Evolutionary conservation across 2,113 vertebrate genomes (phyloP).

Genomic region (Spea bombifrons): DNA sequence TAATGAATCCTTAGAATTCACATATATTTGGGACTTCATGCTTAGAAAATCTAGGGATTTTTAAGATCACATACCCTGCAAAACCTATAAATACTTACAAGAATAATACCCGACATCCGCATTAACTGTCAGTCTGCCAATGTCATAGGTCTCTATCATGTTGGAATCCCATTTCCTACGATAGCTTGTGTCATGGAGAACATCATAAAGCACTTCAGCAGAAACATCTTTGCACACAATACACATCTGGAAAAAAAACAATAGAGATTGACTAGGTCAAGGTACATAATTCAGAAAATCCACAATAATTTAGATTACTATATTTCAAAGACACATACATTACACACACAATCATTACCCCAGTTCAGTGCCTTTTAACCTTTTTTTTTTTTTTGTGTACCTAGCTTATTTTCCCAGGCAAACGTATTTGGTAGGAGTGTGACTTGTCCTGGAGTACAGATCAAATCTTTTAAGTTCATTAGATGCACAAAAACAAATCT

Average conservation of each 20-base stretch:
- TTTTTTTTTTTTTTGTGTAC: no score
- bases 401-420: no score
- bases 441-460: no score
- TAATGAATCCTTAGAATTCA: no score
- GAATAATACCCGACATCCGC: constrained; percentile 88
- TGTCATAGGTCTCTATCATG: constrained; percentile 88
- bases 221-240: constrained; percentile 81
- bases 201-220: constrained; percentile 79
- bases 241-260: constrained; percentile 67
- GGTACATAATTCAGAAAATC: background rate
- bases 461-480: no score
- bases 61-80: background rate
- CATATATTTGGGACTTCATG: no score
- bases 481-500: no score
- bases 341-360: no score
- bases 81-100: constrained; percentile 65
- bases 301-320: background rate
- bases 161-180: constrained; percentile 86
- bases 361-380: no score
- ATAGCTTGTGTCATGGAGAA: constrained; percentile 84
- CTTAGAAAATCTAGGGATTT: no score
- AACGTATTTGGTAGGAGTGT: no score
- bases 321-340: background rate
- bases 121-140: constrained; percentile 80
- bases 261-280: background rate